phyloP scores from a whole-genome alignment of 1,140 invertebrate species.

The Thaumatotibia leucotreta region DNA sequence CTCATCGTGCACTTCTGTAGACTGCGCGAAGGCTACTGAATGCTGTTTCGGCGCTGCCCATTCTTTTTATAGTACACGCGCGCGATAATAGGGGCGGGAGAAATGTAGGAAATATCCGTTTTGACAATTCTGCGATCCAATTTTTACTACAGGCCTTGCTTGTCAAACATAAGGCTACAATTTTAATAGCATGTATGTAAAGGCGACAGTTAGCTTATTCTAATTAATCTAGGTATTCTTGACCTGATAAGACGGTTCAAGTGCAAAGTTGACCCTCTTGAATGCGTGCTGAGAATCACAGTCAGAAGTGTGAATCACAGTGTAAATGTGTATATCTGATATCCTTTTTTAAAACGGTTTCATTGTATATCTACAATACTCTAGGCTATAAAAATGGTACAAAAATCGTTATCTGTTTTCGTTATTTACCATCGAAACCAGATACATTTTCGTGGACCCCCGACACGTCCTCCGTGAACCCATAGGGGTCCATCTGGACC shows the following conservation, averaged over 20 bases:
- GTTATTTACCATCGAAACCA: no score
- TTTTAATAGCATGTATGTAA: background rate
- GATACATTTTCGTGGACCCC: no score
- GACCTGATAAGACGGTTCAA: background rate
- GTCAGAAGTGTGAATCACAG: no score
- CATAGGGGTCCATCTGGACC: no score
- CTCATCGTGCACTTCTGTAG: constrained; percentile 13
- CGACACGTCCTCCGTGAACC: no score
- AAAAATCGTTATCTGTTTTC: no score
- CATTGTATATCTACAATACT: no score
- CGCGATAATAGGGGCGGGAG: background rate
- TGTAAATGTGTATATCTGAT: no score
- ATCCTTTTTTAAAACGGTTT: no score
- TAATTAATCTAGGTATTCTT: background rate
- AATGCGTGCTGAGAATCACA: no score
- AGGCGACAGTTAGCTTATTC: background rate
- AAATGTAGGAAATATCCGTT: constrained; percentile 23
- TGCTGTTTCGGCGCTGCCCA: background rate
- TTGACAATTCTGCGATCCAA: constrained; percentile 26
- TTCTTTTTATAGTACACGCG: background rate
- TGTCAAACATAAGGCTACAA: background rate
- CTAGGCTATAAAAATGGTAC: no score
- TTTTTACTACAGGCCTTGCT: background rate
- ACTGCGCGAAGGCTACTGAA: constrained; percentile 13
- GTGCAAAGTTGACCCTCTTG: no score